Evolutionary conservation across 2,113 vertebrate species (phyloP).

Genomic region (Tragelaphus imberbis): DNA sequence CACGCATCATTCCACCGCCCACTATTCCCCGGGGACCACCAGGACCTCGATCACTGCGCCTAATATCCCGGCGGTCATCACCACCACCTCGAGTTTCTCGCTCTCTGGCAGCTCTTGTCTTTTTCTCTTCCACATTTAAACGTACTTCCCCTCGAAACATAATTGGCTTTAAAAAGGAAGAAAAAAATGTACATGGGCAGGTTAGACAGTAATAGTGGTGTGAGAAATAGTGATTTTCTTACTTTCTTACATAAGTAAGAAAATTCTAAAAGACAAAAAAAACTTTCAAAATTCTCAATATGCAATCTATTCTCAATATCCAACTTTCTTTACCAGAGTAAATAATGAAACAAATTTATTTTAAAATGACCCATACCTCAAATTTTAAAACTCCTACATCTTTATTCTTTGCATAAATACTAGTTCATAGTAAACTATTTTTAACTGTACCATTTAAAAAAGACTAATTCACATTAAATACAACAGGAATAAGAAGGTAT

Average conservation of each 20-base stretch:
- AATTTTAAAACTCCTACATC: slow-evolving; percentile 3
- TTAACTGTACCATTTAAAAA: slow-evolving; percentile 46
- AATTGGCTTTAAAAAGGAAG: slow-evolving; percentile 86
- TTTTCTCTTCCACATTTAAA: slow-evolving; percentile 98
- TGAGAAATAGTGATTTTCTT: neutral
- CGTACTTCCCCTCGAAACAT: slow-evolving; percentile 95
- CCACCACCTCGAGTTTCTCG: slow-evolving; percentile 88
- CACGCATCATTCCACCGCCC: slow-evolving; percentile 94
- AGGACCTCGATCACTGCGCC: slow-evolving; percentile 90
- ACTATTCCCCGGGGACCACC: slow-evolving; percentile 91
- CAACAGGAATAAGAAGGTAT: slow-evolving; percentile 10
- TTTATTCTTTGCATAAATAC: slow-evolving; percentile 63
- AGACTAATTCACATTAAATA: slow-evolving; percentile 6
- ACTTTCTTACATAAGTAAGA: neutral
- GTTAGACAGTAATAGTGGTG: slow-evolving; percentile 36
- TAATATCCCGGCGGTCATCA: slow-evolving; percentile 91
- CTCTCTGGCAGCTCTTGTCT: slow-evolving; percentile 93
- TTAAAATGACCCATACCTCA: neutral
- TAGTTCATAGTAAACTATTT: slow-evolving; percentile 54
- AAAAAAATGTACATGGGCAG: slow-evolving; percentile 48
- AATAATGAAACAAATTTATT: neutral
- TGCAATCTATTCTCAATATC: neutral
- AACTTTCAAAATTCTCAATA: neutral
- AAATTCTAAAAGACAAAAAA: neutral
- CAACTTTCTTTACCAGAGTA: neutral